Evolutionary conservation across 2,113 vertebrate species (phyloP).

Genomic region (Dicerorhinus sumatrensis): DNA sequence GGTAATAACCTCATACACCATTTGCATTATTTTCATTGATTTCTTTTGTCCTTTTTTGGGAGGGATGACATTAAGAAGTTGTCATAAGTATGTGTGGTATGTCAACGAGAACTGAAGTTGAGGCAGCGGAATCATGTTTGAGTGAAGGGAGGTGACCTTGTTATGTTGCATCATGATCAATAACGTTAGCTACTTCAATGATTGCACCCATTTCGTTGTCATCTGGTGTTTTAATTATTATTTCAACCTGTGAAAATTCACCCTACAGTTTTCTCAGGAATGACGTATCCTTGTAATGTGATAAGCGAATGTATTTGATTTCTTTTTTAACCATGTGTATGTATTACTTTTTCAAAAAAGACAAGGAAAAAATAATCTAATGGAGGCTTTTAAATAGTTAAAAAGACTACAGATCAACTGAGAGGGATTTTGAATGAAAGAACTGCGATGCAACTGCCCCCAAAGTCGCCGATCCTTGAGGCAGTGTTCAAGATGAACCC

Average conservation of each 20-base stretch:
- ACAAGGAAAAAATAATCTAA: background rate
- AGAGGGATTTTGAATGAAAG: background rate
- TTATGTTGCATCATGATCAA: background rate
- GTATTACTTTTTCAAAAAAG: background rate
- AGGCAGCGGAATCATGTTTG: background rate
- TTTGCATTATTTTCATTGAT: background rate
- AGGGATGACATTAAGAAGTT: background rate
- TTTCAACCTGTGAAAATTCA: constrained; percentile 3
- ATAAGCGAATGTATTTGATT: background rate
- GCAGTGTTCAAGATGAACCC: background rate
- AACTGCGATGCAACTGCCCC: background rate
- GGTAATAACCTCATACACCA: background rate
- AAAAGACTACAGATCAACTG: background rate
- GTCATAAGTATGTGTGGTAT: background rate
- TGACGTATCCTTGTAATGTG: constrained; percentile 19
- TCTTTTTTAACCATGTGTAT: background rate
- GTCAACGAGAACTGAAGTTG: background rate
- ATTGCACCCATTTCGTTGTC: background rate
- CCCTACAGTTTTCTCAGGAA: background rate
- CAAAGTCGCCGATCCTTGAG: background rate
- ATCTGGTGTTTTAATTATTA: background rate
- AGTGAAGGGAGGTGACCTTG: background rate
- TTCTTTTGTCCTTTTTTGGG: background rate
- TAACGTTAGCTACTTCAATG: background rate
- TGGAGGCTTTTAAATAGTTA: background rate